A percentile compares a stretch with the other conserved stretches of the same genome.
phyloP scores from a whole-genome alignment of 2,797 vertebrate species.

The Molossus molossus region DNA sequence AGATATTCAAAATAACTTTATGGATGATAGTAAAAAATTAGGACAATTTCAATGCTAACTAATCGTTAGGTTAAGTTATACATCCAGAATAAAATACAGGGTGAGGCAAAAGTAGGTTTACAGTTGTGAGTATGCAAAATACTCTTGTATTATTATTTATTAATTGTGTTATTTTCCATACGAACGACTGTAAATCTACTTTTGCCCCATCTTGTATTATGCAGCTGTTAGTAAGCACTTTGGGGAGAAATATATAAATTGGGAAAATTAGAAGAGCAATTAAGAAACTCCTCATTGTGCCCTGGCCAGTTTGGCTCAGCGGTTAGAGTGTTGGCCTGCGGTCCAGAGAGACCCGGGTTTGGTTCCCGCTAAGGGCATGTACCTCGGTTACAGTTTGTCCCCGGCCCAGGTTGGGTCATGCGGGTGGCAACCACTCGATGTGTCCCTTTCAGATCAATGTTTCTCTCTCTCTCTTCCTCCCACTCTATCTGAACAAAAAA shows the following conservation, averaged over 20 bases:
- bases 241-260: constrained; percentile 38
- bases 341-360: no score
- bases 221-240: not conserved
- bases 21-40: constrained; percentile 43
- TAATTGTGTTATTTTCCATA: not conserved
- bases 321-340: no score
- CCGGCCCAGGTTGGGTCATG: no score
- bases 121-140: not conserved
- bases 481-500: no score
- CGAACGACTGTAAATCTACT: not conserved
- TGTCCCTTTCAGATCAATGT: no score
- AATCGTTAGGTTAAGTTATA: constrained; percentile 37
- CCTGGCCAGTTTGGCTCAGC: no score
- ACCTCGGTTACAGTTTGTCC: no score
- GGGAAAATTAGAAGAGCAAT: constrained; percentile 23
- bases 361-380: no score
- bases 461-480: no score
- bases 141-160: not conserved
- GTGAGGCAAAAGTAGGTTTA: not conserved
- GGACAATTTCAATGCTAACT: constrained; percentile 56
- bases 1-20: constrained; percentile 70
- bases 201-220: not conserved
- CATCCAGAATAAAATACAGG: not conserved
- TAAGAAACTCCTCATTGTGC: constrained; percentile 43
- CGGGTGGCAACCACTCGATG: no score